Percentiles rank a stretch among this genome's conserved stretches.
Evolutionary conservation across 2,888 invertebrate genomes (phyloP).

Genomic region (Hemithea aestivaria): DNA sequence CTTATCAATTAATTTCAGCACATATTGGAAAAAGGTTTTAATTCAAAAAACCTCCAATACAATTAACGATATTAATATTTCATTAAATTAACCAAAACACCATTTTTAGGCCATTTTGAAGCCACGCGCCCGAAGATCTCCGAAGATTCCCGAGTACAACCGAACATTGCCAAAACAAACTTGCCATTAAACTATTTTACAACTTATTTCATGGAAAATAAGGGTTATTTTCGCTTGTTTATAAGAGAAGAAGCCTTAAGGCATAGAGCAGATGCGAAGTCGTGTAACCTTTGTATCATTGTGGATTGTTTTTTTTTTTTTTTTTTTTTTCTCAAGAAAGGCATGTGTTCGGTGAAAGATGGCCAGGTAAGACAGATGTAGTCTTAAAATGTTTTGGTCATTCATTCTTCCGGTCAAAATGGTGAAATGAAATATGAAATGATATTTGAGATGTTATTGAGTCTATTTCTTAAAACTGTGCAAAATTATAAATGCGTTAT

Average conservation of each 20-base stretch:
- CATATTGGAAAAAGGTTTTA: too few relatives aligned
- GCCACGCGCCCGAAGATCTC: slow-evolving; percentile 56
- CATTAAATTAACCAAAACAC: too few relatives aligned
- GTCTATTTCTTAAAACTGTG: slow-evolving; percentile 18
- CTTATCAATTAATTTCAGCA: too few relatives aligned
- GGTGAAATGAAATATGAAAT: slow-evolving; percentile 16
- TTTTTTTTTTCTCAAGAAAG: slow-evolving; percentile 63
- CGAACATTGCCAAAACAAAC: slow-evolving; percentile 50
- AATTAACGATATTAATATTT: too few relatives aligned
- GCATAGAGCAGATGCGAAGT: slow-evolving; percentile 66
- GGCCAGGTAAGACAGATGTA: slow-evolving; percentile 69
- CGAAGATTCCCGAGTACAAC: slow-evolving; percentile 46
- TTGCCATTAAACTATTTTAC: slow-evolving; percentile 15
- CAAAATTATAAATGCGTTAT: too few relatives aligned
- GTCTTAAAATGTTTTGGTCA: slow-evolving; percentile 33
- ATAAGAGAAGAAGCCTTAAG: slow-evolving; percentile 27
- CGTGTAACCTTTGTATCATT: slow-evolving; percentile 65
- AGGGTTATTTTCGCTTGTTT: slow-evolving; percentile 26
- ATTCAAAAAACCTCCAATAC: too few relatives aligned
- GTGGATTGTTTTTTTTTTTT: slow-evolving; percentile 62
- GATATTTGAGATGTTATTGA: slow-evolving; percentile 12
- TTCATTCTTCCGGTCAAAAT: slow-evolving; percentile 29
- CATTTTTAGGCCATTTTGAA: slow-evolving; percentile 1
- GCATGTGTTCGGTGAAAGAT: slow-evolving; percentile 55
- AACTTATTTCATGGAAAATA: slow-evolving; percentile 3